Conservation (phyloP, 2,113 vertebrate species). For the Atlantisia rogersi region DNA sequence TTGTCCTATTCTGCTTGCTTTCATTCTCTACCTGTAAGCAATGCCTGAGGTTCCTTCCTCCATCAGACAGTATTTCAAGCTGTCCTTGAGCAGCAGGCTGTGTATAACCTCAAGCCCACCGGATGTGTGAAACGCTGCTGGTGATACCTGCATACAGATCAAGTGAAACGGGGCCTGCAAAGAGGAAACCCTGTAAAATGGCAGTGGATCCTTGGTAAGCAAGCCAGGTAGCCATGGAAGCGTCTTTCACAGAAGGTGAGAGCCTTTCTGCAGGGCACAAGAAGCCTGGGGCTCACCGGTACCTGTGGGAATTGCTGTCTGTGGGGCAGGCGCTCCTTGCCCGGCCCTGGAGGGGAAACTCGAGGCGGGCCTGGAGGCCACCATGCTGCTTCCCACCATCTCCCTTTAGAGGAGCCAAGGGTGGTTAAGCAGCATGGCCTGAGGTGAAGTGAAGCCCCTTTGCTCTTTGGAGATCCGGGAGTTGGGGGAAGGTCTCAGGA, state of each 20-base stretch:
- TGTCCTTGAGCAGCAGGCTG: neutral
- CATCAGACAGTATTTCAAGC: accelerated
- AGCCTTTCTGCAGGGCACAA: neutral
- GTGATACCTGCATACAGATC: accelerated
- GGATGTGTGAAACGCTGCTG: accelerated
- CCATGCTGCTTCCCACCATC: too few species aligned
- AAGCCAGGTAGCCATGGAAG: accelerated
- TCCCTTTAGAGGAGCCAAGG: too few species aligned
- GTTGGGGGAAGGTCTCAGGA: neutral
- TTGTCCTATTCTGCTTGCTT: neutral
- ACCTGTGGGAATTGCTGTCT: accelerated
- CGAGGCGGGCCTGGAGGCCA: neutral
- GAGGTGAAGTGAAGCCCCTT: neutral
- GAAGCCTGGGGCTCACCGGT: too few species aligned
- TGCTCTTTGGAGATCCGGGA: neutral
- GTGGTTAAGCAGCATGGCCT: accelerated
- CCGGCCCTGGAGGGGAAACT: neutral
- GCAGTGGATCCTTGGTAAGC: accelerated
- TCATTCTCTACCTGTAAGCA: neutral
- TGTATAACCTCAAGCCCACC: too few species aligned
- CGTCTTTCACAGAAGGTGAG: accelerated
- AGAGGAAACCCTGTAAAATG: neutral
- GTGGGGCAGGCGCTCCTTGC: too few species aligned
- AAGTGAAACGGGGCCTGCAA: accelerated
- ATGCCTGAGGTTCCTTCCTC: neutral